Evolutionary conservation across 2,113 vertebrate species (phyloP).

Genomic region (Entomyzon cyanotis): DNA sequence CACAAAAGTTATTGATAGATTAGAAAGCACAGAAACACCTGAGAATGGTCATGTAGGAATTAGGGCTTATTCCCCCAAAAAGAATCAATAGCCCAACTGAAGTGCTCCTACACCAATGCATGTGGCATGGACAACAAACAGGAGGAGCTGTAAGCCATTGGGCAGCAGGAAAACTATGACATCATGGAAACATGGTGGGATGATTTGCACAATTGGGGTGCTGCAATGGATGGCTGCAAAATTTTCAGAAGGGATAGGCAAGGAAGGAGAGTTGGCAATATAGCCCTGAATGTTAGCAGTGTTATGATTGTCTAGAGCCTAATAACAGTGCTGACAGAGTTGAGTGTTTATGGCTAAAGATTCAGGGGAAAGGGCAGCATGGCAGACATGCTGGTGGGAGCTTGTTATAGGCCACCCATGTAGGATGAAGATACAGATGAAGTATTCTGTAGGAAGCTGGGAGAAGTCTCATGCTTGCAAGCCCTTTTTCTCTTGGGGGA

Average conservation of each 20-base stretch:
- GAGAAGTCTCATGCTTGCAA: not conserved
- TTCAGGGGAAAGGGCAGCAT: not conserved
- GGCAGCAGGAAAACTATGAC: not conserved
- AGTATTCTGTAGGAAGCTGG: not conserved
- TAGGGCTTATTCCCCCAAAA: not conserved
- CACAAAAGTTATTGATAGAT: not conserved
- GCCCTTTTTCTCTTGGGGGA: not conserved
- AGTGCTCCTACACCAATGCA: not conserved
- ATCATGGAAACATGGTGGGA: not conserved
- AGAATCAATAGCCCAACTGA: not conserved
- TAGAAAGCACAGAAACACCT: not conserved
- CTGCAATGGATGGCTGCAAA: not conserved
- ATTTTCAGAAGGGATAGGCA: not conserved
- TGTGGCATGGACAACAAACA: not conserved
- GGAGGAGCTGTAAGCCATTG: not conserved
- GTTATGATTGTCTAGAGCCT: not conserved
- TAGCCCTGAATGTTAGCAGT: not conserved
- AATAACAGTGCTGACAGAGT: rapidly evolving
- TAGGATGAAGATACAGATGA: not conserved
- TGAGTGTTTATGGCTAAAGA: not conserved
- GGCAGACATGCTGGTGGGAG: not conserved
- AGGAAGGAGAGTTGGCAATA: not conserved
- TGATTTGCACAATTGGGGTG: not conserved
- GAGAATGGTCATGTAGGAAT: not conserved
- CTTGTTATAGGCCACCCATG: not conserved